Evolutionary conservation across 2,888 invertebrate species (phyloP), one percentile per base, ranked within the genome.

Genomic region (Amphiduros pacificus): DNA sequence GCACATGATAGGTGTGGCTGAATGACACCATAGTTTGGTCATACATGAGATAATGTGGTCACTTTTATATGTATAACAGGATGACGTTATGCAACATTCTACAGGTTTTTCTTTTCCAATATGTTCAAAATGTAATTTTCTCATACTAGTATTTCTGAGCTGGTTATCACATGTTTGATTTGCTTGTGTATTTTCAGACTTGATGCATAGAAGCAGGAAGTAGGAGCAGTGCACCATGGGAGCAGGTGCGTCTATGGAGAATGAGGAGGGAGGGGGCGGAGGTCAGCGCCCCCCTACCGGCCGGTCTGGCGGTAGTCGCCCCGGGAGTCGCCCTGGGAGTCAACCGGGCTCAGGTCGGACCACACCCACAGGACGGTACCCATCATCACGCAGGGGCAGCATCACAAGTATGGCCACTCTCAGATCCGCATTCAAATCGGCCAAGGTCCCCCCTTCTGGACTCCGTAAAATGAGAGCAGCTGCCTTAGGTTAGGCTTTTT

Each of bases 171-270:
- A n/a, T n/a, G n/a, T n/a, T 9, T 36, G 36, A 36, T 36, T 36
- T 4, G 17, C 49, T 51, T 29, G 17, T 51, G 20, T 11, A 31
- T 22, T 53, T 53, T 2, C 32, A 53, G 53, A 29, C n/a, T n/a
- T n/a, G n/a, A n/a, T n/a, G 32, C 53, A 22, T 27, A 26, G 29
- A 27, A 2, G 3, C 50, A 20, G 53, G 32, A 31, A 29, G 52
- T 11, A 26, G 3, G 28, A n/a, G 20, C 24, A n/a, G 28, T 53
- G 58, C 59, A 64, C 50, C 11, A 76, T 76, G 76, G 76, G 76
- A 29, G 55, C 69, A 5, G 74, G 71, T 9, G 74, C 73, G 31
- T 75, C 76, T 31, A 69, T 63, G 28, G 73, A 74, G 26, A 73
- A 72, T 27, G 72, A 73, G 62, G 65, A 69, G 27, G 56, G 56